phyloP scores from a whole-genome alignment of 2,888 invertebrate genomes.

The Eustalomyia histrio region DNA sequence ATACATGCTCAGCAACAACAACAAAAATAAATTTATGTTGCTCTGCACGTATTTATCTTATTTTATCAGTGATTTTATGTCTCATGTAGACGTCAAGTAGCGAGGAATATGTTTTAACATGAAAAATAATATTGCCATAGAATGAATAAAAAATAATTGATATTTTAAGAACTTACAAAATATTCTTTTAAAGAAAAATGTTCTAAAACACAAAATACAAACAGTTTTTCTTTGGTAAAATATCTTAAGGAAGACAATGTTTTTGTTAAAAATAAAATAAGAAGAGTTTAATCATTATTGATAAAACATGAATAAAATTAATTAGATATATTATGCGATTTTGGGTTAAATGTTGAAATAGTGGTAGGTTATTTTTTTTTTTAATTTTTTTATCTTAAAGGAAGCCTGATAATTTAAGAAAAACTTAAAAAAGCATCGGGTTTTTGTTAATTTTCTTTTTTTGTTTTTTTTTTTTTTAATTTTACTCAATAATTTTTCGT shows the following conservation, averaged over 20 bases:
- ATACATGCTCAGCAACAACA: too few relatives aligned
- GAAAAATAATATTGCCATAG: not conserved
- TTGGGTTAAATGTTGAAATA: not conserved
- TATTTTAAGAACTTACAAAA: not conserved
- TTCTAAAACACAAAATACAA: not conserved
- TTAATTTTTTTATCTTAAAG: conserved; percentile 29
- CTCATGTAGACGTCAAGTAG: too few relatives aligned
- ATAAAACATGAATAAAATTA: not conserved
- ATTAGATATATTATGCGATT: not conserved
- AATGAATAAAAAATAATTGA: conserved; percentile 17
- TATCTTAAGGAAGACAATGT: conserved; percentile 57
- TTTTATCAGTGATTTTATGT: too few relatives aligned
- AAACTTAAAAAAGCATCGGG: conserved; percentile 47
- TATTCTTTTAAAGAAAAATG: not conserved
- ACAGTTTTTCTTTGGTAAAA: not conserved
- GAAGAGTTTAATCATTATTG: not conserved
- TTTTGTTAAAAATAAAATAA: not conserved
- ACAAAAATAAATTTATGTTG: too few relatives aligned
- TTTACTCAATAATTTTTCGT: not conserved
- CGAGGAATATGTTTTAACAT: too few relatives aligned
- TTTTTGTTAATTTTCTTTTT: conserved; percentile 20
- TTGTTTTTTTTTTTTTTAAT: not conserved
- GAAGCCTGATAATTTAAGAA: conserved; percentile 54
- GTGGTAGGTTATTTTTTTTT: too few relatives aligned
- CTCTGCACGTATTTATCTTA: too few relatives aligned